Evolutionary conservation across 2,797 vertebrate species (phyloP), one percentile per base, ranked within the genome.

Genomic region (Paedocypris micromegethes): DNA sequence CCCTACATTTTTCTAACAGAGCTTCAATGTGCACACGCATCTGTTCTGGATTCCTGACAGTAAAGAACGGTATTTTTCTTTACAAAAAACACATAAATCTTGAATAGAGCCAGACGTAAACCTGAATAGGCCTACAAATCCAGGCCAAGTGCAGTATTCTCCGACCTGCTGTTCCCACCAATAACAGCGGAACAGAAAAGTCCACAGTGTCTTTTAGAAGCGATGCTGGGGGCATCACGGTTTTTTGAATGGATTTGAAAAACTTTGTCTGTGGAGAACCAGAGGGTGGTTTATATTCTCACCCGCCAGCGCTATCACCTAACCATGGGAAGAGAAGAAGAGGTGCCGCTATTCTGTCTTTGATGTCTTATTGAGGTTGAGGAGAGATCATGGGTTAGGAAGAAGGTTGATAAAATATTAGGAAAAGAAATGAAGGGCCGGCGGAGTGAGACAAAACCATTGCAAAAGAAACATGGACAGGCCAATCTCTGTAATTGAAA

Each of bases 201-300:
- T 62, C 40, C 40, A 9, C 52, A 62, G 45, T 50, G 67, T 38
- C 45, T 39, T 62, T 63, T 56, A 50, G 40, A 6, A 5, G 40
- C 40, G 68, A 70, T 70, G 53, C 53, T 64, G 53, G 57, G 60
- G 57, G 68, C 40, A 64, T 52, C 68, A 62, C 46, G 46, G 45
- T 50, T 58, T 70, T 64, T 42, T 56, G 64, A 70, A 41, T 57
- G 47, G 64, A 56, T 49, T 5, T 44, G 59, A 63, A 70, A 70
- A 41, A 49, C 44, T 64, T 9, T 42, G n/a, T 41, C 45, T 39
- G 44, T 44, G 8, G 44, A 45, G 51, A 57, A 41, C 45, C 53
- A 45, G 4, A 49, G 68, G 63, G 70, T n/a, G 52, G 23, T 44
- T 45, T 54, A 3, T 64, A 44, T 56, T 47, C 9, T 45, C 46